Evolutionary conservation across 2,797 vertebrate genomes (phyloP).

Genomic region (Halcyon chelicuti): DNA sequence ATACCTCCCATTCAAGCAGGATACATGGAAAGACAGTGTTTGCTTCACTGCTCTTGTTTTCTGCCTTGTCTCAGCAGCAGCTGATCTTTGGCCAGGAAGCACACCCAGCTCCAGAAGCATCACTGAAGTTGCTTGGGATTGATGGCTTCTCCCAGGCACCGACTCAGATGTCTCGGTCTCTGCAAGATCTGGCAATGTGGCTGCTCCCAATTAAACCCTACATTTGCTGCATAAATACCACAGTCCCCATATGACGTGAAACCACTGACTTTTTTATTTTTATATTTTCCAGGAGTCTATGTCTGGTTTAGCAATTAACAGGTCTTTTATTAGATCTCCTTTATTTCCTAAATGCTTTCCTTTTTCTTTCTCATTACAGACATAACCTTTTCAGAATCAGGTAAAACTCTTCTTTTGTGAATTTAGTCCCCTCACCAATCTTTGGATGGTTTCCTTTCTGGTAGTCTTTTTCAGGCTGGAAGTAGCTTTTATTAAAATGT

Average conservation of each 20-base stretch:
- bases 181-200: neutral
- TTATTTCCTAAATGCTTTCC: constrained; percentile 29
- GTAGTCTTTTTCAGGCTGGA: neutral
- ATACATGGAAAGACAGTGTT: neutral
- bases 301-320: constrained; percentile 46
- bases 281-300: constrained; percentile 9
- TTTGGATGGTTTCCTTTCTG: neutral
- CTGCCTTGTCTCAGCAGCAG: neutral
- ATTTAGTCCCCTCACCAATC: neutral
- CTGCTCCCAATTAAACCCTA: constrained; percentile 1
- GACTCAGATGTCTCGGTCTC: neutral
- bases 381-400: neutral
- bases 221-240: neutral
- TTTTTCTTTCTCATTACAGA: constrained; percentile 33
- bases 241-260: neutral
- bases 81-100: neutral
- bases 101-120: neutral
- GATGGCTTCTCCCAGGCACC: neutral
- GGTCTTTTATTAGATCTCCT: constrained; percentile 45
- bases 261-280: neutral
- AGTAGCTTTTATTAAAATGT: neutral
- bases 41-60: neutral
- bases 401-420: neutral
- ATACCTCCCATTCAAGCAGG: neutral
- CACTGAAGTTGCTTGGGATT: neutral